These are phyloP conservation scores for Prenolepis imparis DNA, from an alignment of 2,888 invertebrate species.

Conservation along the genomic window DNA sequence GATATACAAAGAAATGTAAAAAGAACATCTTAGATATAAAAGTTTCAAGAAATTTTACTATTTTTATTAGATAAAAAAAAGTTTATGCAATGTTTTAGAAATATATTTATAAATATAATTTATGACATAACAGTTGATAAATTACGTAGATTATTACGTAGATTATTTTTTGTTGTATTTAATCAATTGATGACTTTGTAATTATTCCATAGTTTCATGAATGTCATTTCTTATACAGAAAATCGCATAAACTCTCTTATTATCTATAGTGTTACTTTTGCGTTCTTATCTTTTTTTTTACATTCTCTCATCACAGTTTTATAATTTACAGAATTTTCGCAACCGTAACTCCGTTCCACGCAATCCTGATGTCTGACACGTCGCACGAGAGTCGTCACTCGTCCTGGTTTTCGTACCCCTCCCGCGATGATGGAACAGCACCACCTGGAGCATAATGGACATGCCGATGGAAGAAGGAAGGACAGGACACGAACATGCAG, in stretches of 20 bases:
- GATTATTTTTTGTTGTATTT: not conserved
- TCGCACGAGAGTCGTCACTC: constrained; percentile 8
- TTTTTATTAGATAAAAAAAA: not conserved
- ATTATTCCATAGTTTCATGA: not conserved
- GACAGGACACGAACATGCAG: constrained; percentile 42
- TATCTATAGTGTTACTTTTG: not conserved
- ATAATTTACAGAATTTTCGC: not conserved
- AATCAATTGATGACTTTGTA: not conserved
- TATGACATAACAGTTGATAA: not conserved
- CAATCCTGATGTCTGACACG: constrained; percentile 2
- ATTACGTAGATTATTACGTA: not conserved
- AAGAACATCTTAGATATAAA: not conserved
- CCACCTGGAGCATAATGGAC: constrained; percentile 44
- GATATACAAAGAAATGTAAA: not conserved
- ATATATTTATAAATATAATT: not conserved
- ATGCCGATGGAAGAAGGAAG: constrained; percentile 36
- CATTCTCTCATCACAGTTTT: not conserved
- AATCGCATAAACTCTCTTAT: not conserved
- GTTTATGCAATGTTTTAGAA: not conserved
- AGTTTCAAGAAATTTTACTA: not conserved
- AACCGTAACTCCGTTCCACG: not conserved
- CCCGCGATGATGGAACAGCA: constrained; percentile 21
- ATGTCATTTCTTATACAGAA: not conserved
- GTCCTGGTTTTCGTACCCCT: not conserved
- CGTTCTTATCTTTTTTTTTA: not conserved